These are phyloP conservation scores for Micrasema longulum DNA, from an alignment of 1,140 invertebrate species.

Conservation along the genomic window DNA sequence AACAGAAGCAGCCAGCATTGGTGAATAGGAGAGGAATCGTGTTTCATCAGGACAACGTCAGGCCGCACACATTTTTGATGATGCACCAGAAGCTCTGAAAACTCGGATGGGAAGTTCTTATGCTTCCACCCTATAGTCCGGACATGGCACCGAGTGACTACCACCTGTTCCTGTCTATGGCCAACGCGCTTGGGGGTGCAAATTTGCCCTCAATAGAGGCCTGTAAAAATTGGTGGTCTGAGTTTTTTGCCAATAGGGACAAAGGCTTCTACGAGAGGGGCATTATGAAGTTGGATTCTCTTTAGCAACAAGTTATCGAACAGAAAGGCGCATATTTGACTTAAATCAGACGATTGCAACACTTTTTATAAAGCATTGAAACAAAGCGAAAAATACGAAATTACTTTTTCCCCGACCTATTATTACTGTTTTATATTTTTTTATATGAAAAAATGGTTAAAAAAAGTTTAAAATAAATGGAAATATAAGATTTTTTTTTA, in stretches of 20 bases:
- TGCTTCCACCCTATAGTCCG: too few species aligned
- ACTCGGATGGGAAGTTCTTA: too few species aligned
- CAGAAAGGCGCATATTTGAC: neutral
- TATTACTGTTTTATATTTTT: too few species aligned
- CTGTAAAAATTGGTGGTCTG: slow-evolving; percentile 6
- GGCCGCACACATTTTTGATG: too few species aligned
- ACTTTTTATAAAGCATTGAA: slow-evolving; percentile 3
- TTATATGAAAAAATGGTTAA: too few species aligned
- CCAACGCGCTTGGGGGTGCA: slow-evolving; percentile 1
- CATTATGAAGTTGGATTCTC: slow-evolving; percentile 15
- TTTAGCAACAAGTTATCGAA: slow-evolving; percentile 23
- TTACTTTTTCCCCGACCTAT: neutral
- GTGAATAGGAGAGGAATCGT: slow-evolving; percentile 25
- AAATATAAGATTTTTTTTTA: too few species aligned
- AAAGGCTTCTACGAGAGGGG: slow-evolving; percentile 10
- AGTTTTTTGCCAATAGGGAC: slow-evolving; percentile 21
- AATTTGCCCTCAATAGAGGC: neutral
- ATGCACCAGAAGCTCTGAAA: too few species aligned
- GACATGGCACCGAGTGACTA: slow-evolving; percentile 18
- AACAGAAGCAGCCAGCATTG: slow-evolving; percentile 20
- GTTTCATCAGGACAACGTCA: slow-evolving; percentile 22
- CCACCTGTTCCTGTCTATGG: slow-evolving; percentile 6
- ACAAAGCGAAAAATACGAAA: neutral
- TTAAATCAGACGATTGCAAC: too few species aligned
- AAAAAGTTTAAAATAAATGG: too few species aligned